Evolutionary conservation across 2,113 vertebrate genomes (phyloP), one percentile per base, ranked within the genome.

Genomic region (Cyphomyrus discorhynchus): DNA sequence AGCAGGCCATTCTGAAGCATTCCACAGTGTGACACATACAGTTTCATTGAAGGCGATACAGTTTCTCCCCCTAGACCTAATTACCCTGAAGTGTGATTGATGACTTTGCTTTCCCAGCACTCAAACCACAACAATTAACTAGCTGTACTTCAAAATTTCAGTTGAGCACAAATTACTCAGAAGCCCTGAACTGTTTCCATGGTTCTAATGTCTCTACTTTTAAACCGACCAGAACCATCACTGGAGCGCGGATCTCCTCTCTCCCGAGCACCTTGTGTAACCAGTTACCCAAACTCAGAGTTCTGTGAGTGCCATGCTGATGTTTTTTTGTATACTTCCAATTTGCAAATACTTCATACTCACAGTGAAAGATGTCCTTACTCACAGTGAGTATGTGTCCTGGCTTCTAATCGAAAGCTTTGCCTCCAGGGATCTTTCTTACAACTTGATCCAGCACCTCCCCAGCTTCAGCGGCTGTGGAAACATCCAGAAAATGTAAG

Each of bases 211-310:
- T 84, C 82, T 49, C 10, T 11, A 27, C 92, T 90, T 89, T 56
- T 91, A 90, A 95, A 95, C 88, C 95, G 87, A 92, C 94, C 91
- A 98, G 98, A 93, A 98, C 97, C 35, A 96, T 99, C 91, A 99
- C 98, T 46, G 98, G 97, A 93, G 96, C 98, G 58, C 96, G 94
- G 93, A 97, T 99, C 93, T 96, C 95, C 27, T 96, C 96, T 91
- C 96, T 99, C 88, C 98, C 98, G 31, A 92, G 46, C 66, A 94
- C 94, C 0, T 93, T 98, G 92, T 99, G 98, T 94, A 95, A 97
- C 86, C 96, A 98, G 93, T 95, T 99, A 92, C 97, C 96, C 89
- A 97, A 97, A 94, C 97, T 99, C 58, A 97, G 97, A 96, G 94
- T 98, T 89, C 95, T 99, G 98, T 99, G 94, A 90, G 98, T 98